A percentile compares a stretch with the other conserved stretches of the same genome.
phyloP scores from a whole-genome alignment of 2,888 invertebrate genomes.

The Labia minor region DNA sequence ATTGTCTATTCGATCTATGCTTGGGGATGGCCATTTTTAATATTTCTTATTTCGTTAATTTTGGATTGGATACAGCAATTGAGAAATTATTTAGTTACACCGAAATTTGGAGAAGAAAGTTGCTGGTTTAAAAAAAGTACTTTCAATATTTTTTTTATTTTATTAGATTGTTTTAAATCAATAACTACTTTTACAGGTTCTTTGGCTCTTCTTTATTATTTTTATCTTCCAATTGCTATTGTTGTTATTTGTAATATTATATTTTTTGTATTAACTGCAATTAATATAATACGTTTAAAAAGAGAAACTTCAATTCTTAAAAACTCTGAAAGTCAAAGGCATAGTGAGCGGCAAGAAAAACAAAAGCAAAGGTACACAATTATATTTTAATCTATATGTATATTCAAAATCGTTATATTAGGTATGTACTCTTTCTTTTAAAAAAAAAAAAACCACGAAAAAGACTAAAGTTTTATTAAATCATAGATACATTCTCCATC shows the following conservation, averaged over 20 bases:
- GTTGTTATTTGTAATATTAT: constrained; percentile 52
- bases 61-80: constrained; percentile 42
- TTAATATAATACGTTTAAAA: constrained; percentile 53
- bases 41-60: constrained; percentile 41
- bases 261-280: constrained; percentile 56
- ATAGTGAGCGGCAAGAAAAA: constrained; percentile 41
- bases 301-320: constrained; percentile 56
- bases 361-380: constrained; percentile 37
- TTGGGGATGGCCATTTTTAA: constrained; percentile 51
- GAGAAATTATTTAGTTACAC: constrained; percentile 36
- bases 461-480: too few species aligned
- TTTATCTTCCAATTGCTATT: constrained; percentile 56
- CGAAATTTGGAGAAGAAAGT: constrained; percentile 43
- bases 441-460: too few species aligned
- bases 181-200: constrained; percentile 38
- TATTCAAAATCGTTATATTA: too few species aligned
- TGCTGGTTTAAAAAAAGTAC: constrained; percentile 46
- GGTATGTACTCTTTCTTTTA: too few species aligned
- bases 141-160: background rate
- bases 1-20: constrained; percentile 54
- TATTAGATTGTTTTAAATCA: constrained; percentile 17
- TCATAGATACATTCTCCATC: too few species aligned
- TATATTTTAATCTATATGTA: too few species aligned
- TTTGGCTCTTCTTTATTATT: constrained; percentile 50
- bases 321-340: constrained; percentile 47